phyloP scores from a whole-genome alignment of 2,797 vertebrate genomes.

The Spinus pinus region DNA sequence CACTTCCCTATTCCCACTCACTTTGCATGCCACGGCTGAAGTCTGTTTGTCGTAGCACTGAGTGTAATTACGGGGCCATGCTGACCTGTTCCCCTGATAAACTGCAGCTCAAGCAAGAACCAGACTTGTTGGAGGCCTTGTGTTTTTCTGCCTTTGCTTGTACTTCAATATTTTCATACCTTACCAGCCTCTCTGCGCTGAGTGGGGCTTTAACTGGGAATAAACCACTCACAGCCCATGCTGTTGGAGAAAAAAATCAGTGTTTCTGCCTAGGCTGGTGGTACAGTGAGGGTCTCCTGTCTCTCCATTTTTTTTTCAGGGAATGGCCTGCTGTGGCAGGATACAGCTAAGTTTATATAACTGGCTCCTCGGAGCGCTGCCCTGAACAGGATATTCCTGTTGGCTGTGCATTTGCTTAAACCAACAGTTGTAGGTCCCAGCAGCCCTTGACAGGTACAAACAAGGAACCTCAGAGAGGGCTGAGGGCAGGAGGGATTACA shows the following conservation, averaged over 20 bases:
- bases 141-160: neutral
- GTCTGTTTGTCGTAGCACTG: neutral
- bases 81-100: neutral
- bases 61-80: neutral
- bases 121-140: neutral
- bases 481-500: conserved; percentile 17
- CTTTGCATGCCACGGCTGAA: conserved; percentile 9
- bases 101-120: neutral
- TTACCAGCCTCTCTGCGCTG: neutral
- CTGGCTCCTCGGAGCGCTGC: conserved; percentile 63
- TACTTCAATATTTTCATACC: fast-evolving
- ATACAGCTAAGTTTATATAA: conserved; percentile 72
- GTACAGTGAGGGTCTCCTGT: neutral
- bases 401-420: conserved; percentile 77
- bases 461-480: conserved; percentile 68
- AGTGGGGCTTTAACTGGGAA: neutral
- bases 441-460: conserved; percentile 72
- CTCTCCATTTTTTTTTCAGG: neutral
- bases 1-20: conserved; percentile 1
- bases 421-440: conserved; percentile 71
- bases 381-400: conserved; percentile 83
- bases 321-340: conserved; percentile 29
- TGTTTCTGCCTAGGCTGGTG: neutral
- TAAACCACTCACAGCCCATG: fast-evolving
- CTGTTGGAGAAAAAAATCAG: neutral